Evolutionary conservation across 2,113 vertebrate genomes (phyloP).

Genomic region (Corvus hawaiiensis): DNA sequence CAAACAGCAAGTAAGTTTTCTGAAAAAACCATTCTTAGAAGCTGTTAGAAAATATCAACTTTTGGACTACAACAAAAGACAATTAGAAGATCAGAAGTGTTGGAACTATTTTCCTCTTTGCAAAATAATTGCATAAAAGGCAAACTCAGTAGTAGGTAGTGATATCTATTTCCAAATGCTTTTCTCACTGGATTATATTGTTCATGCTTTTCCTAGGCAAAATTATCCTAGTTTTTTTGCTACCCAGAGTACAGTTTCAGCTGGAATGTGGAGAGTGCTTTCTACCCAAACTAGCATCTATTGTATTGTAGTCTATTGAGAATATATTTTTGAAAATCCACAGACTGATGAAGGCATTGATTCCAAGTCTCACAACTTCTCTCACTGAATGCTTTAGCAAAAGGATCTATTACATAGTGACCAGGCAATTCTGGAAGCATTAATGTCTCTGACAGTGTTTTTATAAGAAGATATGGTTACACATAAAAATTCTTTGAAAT

Average conservation of each 20-base stretch:
- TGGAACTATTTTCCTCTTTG: neutral
- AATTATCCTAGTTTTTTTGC: neutral
- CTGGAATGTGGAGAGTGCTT: neutral
- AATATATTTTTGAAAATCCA: neutral
- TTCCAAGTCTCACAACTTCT: neutral
- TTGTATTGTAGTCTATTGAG: neutral
- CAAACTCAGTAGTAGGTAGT: neutral
- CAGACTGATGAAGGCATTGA: neutral
- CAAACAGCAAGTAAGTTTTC: neutral
- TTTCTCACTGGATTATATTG: neutral
- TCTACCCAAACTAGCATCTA: neutral
- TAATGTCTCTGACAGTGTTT: neutral
- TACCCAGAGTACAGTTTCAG: neutral
- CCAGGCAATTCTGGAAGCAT: neutral
- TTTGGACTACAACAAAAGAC: neutral
- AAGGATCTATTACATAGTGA: neutral
- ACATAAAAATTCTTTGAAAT: neutral
- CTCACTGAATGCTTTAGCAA: neutral
- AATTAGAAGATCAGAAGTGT: slow-evolving; percentile 19
- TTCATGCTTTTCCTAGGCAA: neutral
- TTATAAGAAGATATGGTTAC: neutral
- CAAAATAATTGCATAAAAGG: neutral
- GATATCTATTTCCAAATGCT: neutral
- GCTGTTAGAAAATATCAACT: neutral
- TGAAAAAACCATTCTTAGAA: neutral